These are phyloP conservation scores for Mastacembelus armatus DNA, from an alignment of 2,797 vertebrate species.

Conservation along the genomic window DNA sequence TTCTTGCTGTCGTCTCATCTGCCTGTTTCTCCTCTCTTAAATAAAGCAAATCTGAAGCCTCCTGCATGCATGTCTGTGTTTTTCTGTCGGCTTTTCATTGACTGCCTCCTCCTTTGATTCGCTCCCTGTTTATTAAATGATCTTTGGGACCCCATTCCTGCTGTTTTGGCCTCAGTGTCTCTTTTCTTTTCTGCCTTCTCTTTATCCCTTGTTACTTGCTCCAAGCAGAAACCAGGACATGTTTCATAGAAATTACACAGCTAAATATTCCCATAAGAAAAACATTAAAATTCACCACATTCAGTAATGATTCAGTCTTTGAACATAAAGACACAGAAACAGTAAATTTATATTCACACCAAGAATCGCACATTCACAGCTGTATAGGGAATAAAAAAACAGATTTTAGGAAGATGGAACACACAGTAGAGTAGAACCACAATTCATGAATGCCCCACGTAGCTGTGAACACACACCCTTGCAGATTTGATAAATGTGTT, in stretches of 20 bases:
- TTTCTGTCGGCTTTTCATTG: constrained; percentile 45
- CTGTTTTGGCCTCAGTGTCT: constrained; percentile 25
- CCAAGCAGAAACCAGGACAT: neutral
- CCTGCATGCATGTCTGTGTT: constrained; percentile 68
- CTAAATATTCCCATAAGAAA: neutral
- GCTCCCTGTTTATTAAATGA: constrained; percentile 41
- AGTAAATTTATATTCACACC: neutral
- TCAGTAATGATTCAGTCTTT: neutral
- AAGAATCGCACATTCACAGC: neutral
- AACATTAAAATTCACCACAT: neutral
- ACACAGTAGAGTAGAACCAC: neutral
- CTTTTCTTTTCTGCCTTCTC: constrained; percentile 8
- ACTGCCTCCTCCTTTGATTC: constrained; percentile 25
- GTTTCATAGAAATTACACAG: neutral
- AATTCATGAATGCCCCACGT: neutral
- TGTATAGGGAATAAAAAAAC: neutral
- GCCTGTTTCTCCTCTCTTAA: constrained; percentile 52
- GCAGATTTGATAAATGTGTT: constrained; percentile 25
- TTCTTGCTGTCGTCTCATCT: constrained; percentile 48
- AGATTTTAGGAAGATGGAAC: constrained; percentile 10
- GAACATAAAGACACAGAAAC: neutral
- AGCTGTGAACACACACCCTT: constrained; percentile 3
- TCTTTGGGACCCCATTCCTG: constrained; percentile 8
- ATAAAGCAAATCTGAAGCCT: constrained; percentile 71
- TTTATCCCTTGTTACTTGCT: constrained; percentile 1